These are phyloP conservation scores for Holothuria glaberrima DNA, from an alignment of 35 echinoderm and acorn worm species.

Conservation along the genomic window DNA sequence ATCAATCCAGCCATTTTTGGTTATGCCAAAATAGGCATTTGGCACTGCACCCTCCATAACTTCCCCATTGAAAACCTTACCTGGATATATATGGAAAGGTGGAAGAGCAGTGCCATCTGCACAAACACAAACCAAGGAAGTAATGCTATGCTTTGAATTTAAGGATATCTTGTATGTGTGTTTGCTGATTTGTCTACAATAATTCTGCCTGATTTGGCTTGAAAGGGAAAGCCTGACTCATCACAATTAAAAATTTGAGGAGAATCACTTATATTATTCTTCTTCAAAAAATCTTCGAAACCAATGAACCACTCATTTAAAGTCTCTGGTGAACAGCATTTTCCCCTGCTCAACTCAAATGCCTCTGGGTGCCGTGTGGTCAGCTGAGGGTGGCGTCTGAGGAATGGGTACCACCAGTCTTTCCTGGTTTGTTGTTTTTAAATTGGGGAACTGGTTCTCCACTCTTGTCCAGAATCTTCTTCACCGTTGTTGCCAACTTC, in stretches of 20 bases:
- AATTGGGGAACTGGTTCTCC: neutral
- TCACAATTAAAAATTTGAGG: constrained; percentile 14
- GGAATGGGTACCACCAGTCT: constrained; percentile 28
- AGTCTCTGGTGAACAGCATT: no score
- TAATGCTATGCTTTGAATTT: constrained; percentile 9
- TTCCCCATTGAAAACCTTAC: no score
- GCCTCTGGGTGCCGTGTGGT: neutral
- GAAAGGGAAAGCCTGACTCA: no score
- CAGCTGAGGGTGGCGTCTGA: neutral
- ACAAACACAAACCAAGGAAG: constrained; percentile 13
- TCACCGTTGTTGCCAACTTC: constrained; percentile 50
- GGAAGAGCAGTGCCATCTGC: no score
- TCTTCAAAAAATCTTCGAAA: neutral
- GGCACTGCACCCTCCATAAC: no score
- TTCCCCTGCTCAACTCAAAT: neutral
- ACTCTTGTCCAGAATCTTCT: constrained; percentile 46
- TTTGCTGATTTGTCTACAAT: neutral
- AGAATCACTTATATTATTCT: neutral
- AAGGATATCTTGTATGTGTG: neutral
- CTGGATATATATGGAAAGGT: constrained; percentile 21
- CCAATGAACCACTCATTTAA: constrained; percentile 6
- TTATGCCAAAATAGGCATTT: no score
- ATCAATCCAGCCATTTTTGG: no score
- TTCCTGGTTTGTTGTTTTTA: constrained; percentile 15
- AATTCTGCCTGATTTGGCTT: no score